Evolutionary conservation across 2,113 vertebrate species (phyloP).

Genomic region (Oophaga pumilio): DNA sequence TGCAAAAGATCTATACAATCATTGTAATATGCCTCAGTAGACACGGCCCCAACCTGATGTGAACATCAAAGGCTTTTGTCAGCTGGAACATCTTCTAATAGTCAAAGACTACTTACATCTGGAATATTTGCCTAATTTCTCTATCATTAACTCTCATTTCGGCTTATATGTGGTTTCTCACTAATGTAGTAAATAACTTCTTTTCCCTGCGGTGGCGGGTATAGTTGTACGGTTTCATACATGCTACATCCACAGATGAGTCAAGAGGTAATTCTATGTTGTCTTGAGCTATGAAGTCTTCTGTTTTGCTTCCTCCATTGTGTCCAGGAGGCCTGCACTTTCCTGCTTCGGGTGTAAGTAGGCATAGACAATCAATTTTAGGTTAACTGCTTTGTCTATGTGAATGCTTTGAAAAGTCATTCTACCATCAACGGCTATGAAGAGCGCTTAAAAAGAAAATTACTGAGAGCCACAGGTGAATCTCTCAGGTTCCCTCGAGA

Average conservation of each 20-base stretch:
- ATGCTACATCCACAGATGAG: background rate
- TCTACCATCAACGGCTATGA: conserved; percentile 1
- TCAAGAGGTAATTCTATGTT: background rate
- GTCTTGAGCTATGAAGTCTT: background rate
- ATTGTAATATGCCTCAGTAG: conserved; percentile 24
- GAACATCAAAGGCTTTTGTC: conserved; percentile 32
- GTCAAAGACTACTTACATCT: conserved; percentile 34
- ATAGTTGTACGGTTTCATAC: background rate
- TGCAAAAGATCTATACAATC: conserved; percentile 23
- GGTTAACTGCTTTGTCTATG: conserved; percentile 34
- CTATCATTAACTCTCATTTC: conserved; percentile 23
- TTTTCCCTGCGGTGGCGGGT: background rate
- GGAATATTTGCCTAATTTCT: conserved; percentile 38
- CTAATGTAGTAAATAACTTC: conserved; percentile 15
- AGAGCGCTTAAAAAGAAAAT: background rate
- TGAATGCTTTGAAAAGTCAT: conserved; percentile 11
- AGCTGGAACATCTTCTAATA: conserved; percentile 26
- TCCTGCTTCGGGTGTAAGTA: conserved; percentile 17
- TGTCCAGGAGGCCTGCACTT: background rate
- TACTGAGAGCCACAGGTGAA: conserved; percentile 18
- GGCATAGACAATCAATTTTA: background rate
- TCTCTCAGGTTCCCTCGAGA: background rate
- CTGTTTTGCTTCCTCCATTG: background rate
- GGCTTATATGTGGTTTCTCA: conserved; percentile 35
- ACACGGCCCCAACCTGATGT: conserved; percentile 6